phyloP scores from a whole-genome alignment of 2,888 invertebrate species.

The Pristionchus entomophagus region DNA sequence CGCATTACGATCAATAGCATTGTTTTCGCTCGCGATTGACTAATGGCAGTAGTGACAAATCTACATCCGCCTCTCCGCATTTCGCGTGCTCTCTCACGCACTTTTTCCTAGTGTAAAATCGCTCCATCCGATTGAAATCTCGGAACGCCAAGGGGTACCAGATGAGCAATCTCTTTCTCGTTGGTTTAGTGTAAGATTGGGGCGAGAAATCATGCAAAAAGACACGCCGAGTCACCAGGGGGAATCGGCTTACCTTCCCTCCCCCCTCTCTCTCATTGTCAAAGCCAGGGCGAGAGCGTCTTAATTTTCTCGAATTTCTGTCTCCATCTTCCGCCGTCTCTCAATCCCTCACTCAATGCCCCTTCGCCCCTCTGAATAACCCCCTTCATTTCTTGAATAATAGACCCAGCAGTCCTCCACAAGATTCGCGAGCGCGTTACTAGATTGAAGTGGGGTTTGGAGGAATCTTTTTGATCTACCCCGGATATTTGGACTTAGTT shows the following conservation, averaged over 20 bases:
- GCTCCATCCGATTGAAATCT: not conserved
- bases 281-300: slow-evolving; percentile 21
- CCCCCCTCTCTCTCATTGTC: slow-evolving; percentile 9
- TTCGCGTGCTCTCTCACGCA: not conserved
- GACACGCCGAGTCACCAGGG: not conserved
- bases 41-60: too few relatives aligned
- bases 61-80: too few relatives aligned
- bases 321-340: not conserved
- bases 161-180: not conserved
- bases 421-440: not conserved
- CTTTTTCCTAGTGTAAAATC: not conserved
- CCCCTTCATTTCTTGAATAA: slow-evolving; percentile 1
- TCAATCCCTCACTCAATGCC: not conserved
- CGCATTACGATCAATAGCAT: not conserved
- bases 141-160: not conserved
- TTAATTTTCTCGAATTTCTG: slow-evolving; percentile 35
- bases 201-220: not conserved
- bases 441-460: slow-evolving; percentile 16
- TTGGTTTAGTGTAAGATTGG: slow-evolving; percentile 1
- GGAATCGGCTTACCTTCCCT: slow-evolving; percentile 35
- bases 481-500: too few relatives aligned
- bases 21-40: not conserved
- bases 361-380: not conserved
- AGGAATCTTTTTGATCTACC: not conserved
- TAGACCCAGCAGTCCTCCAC: slow-evolving; percentile 5